phyloP scores from a whole-genome alignment of 1,140 invertebrate genomes.

The Zophobas atratus region DNA sequence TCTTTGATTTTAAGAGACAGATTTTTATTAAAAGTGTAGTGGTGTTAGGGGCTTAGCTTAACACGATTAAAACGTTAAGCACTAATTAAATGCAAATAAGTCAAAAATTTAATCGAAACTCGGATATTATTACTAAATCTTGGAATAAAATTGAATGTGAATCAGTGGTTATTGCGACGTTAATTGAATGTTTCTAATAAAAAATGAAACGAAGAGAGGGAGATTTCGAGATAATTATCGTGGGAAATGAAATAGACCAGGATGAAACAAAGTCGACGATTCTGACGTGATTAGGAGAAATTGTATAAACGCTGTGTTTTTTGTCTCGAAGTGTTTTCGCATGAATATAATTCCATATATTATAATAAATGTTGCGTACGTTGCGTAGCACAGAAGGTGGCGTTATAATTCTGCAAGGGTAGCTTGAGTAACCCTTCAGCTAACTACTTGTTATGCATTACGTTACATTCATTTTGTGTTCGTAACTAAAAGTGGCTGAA shows the following conservation, averaged over 20 bases:
- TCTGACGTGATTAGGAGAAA: conserved; percentile 12
- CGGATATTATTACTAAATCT: conserved; percentile 33
- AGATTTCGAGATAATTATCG: conserved; percentile 35
- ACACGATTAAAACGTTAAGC: conserved; percentile 24
- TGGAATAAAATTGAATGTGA: conserved; percentile 25
- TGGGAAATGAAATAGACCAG: conserved; percentile 18
- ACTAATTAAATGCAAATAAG: conserved; percentile 42
- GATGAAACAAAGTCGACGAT: neutral
- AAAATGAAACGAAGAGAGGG: conserved; percentile 12
- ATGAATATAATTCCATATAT: conserved; percentile 47
- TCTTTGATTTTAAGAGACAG: conserved; percentile 18
- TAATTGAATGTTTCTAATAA: conserved; percentile 44
- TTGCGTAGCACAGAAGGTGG: conserved; percentile 59
- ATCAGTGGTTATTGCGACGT: conserved; percentile 36
- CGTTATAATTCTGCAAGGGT: conserved; percentile 65
- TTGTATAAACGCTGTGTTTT: conserved; percentile 26
- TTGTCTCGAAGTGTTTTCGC: conserved; percentile 24
- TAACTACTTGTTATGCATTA: conserved; percentile 68
- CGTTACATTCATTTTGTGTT: conserved; percentile 66
- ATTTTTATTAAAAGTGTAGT: conserved; percentile 26
- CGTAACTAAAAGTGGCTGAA: conserved; percentile 65
- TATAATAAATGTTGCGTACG: conserved; percentile 51
- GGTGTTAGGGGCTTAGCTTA: conserved; percentile 22
- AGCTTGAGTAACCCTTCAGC: conserved; percentile 64
- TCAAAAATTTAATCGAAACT: conserved; percentile 39